A percentile compares a stretch with the other conserved stretches of the same genome.
phyloP scores from a whole-genome alignment of 2,888 invertebrate species.

The Sepiola atlantica region DNA sequence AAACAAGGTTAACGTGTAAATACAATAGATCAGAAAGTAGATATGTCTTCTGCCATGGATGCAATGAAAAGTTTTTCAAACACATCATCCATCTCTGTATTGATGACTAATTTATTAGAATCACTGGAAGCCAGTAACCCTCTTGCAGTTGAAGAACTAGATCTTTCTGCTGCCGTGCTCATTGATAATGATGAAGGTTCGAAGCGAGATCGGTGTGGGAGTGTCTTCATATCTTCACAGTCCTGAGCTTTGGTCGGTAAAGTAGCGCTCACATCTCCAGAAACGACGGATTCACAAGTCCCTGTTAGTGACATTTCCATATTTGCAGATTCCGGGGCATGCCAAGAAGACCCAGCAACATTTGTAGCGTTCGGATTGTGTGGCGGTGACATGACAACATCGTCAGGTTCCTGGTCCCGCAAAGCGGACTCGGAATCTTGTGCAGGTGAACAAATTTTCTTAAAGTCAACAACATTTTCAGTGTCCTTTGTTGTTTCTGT shows the following conservation, averaged over 20 bases:
- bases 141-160: background rate
- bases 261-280: background rate
- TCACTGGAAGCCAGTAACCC: background rate
- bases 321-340: background rate
- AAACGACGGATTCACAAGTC: background rate
- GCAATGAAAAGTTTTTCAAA: slow-evolving; percentile 33
- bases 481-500: background rate
- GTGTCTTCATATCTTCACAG: background rate
- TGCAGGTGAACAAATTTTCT: background rate
- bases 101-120: background rate
- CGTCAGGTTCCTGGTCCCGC: background rate
- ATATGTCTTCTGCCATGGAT: background rate
- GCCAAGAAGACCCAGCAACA: background rate
- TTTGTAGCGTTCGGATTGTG: background rate
- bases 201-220: background rate
- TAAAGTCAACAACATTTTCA: background rate
- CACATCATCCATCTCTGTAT: background rate
- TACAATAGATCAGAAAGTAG: background rate
- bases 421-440: background rate
- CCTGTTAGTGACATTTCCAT: background rate
- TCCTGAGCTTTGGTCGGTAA: background rate
- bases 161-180: background rate
- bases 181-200: background rate
- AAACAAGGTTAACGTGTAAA: background rate
- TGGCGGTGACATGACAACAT: background rate